Evolutionary conservation across 1,140 invertebrate genomes (phyloP).

Genomic region (Wiebesia pumilae): DNA sequence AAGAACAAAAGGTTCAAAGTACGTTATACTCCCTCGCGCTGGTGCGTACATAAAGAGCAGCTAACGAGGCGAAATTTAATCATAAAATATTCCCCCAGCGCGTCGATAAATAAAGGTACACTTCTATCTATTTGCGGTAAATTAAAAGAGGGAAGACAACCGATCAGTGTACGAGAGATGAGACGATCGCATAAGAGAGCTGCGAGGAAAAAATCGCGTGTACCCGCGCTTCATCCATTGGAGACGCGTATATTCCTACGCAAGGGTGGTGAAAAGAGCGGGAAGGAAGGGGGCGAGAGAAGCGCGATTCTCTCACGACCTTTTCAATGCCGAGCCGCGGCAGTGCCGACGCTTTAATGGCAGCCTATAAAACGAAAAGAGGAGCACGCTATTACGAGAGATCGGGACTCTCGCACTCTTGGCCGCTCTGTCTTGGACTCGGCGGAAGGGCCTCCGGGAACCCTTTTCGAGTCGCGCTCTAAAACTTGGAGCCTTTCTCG

Average conservation of each 20-base stretch:
- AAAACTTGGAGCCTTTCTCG: not conserved
- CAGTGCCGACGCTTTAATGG: constrained; percentile 21
- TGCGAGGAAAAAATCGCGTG: not conserved
- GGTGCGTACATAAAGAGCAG: not conserved
- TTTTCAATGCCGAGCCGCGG: constrained; percentile 44
- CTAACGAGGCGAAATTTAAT: constrained; percentile 30
- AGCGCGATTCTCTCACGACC: constrained; percentile 49
- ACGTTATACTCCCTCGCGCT: not conserved
- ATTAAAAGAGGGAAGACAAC: not conserved
- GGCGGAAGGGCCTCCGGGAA: not conserved
- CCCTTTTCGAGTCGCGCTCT: constrained; percentile 23
- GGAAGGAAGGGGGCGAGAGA: not conserved
- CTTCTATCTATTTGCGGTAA: not conserved
- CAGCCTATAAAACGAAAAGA: constrained; percentile 47
- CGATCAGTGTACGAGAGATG: not conserved
- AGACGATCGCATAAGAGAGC: not conserved
- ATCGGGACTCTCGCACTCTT: not conserved
- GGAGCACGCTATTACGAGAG: constrained; percentile 33
- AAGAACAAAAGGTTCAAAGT: not conserved
- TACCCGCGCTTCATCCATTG: too few species aligned
- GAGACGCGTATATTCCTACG: too few species aligned
- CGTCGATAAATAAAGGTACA: constrained; percentile 14
- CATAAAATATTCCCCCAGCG: not conserved
- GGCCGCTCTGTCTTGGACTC: not conserved
- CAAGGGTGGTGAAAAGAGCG: not conserved